Conservation (phyloP, 1,140 invertebrate genomes). For the Drosophila lacertosa region DNA sequence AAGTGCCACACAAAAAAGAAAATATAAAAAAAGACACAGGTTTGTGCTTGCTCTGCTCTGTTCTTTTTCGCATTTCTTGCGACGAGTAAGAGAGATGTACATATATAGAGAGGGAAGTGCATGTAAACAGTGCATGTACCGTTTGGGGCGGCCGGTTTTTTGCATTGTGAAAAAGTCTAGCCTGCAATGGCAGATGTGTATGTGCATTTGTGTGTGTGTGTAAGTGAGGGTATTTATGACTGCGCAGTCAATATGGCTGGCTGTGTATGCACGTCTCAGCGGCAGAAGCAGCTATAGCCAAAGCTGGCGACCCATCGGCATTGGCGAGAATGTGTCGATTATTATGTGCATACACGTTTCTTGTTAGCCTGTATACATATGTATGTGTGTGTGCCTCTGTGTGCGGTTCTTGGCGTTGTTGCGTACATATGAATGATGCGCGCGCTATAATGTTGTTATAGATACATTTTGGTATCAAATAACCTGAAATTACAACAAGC, state of each 20-base stretch:
- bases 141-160: slow-evolving; percentile 57
- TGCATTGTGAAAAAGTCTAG: slow-evolving; percentile 53
- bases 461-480: slow-evolving; percentile 82
- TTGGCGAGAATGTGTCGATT: slow-evolving; percentile 73
- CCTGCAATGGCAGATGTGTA: slow-evolving; percentile 27
- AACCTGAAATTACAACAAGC: slow-evolving; percentile 80
- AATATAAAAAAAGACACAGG: slow-evolving; percentile 32
- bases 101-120: slow-evolving; percentile 29
- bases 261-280: slow-evolving; percentile 44
- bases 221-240: slow-evolving; percentile 66
- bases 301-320: slow-evolving; percentile 45
- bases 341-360: slow-evolving; percentile 78
- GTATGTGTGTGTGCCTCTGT: slow-evolving; percentile 48
- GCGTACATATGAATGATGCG: slow-evolving; percentile 67
- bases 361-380: slow-evolving; percentile 43
- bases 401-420: slow-evolving; percentile 37
- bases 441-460: slow-evolving; percentile 79
- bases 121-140: slow-evolving; percentile 57
- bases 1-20: slow-evolving; percentile 43
- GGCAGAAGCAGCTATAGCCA: slow-evolving; percentile 33
- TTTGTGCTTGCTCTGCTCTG: slow-evolving; percentile 60
- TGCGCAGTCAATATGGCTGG: slow-evolving; percentile 71
- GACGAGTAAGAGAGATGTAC: slow-evolving; percentile 18
- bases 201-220: slow-evolving; percentile 38
- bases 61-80: slow-evolving; percentile 63